A percentile compares a stretch with the other conserved stretches of the same genome.
Conservation (phyloP, 1,140 invertebrate species). For the Drosophila nasuta region DNA sequence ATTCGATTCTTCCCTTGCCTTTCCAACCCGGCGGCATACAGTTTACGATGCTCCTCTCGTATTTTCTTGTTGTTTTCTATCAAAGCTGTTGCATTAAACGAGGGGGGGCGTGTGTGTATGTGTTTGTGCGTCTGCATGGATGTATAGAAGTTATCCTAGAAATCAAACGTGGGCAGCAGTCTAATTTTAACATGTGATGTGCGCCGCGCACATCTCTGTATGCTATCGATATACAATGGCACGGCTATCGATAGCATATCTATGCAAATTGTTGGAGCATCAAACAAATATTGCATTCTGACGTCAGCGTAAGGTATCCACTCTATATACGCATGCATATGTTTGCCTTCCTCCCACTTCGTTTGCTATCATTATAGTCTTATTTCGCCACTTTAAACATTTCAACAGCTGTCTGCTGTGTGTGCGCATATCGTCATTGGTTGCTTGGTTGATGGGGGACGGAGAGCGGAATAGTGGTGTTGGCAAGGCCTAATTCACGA, state of each 20-base stretch:
- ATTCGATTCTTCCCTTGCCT: conserved; percentile 14
- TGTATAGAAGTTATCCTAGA: conserved; percentile 68
- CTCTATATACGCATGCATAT: not conserved
- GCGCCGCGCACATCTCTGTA: conserved; percentile 31
- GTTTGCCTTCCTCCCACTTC: not conserved
- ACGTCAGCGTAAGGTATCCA: conserved; percentile 51
- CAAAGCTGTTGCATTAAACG: conserved; percentile 65
- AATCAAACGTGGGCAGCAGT: conserved; percentile 53
- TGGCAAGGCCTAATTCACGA: conserved; percentile 23
- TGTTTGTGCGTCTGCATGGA: conserved; percentile 22
- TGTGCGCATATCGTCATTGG: not conserved
- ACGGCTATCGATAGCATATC: conserved; percentile 32
- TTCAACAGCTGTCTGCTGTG: conserved; percentile 55
- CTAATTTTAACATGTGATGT: conserved; percentile 66
- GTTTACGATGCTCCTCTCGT: conserved; percentile 8
- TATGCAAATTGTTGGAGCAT: conserved; percentile 40
- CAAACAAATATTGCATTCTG: conserved; percentile 42
- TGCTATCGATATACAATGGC: conserved; percentile 43
- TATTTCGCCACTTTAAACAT: conserved; percentile 51
- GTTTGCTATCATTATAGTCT: conserved; percentile 3
- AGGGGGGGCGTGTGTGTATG: conserved; percentile 52
- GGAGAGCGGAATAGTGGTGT: not conserved
- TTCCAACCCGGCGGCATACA: conserved; percentile 33
- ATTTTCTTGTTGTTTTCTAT: conserved; percentile 43
- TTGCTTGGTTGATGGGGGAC: too few species aligned